These are phyloP conservation scores for Sebastes cheni DNA, from an alignment of 2,797 vertebrate species.

Conservation along the genomic window DNA sequence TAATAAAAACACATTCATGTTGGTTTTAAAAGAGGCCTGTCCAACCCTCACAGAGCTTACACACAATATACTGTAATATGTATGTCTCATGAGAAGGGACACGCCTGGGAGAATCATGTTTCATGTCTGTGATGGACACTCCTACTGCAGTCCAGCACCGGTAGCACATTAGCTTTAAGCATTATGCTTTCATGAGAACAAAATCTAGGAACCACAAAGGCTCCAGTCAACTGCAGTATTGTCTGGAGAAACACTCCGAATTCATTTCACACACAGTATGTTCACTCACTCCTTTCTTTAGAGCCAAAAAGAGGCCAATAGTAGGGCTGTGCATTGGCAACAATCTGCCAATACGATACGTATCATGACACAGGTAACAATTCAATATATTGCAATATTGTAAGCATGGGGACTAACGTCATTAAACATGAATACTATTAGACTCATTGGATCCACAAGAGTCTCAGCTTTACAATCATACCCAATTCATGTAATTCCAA, in stretches of 20 bases:
- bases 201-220: neutral
- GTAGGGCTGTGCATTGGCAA: too few relatives aligned
- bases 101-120: neutral
- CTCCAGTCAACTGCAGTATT: neutral
- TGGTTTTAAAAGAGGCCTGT: neutral
- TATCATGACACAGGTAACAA: too few relatives aligned
- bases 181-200: constrained; percentile 4
- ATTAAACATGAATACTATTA: too few relatives aligned
- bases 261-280: neutral
- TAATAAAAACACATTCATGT: neutral
- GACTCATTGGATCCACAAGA: too few relatives aligned
- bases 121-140: neutral
- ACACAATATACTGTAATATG: constrained; percentile 12
- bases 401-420: too few relatives aligned
- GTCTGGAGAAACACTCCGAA: neutral
- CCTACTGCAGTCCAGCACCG: neutral
- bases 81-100: neutral
- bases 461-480: too few relatives aligned
- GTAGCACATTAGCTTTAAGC: neutral
- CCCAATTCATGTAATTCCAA: too few relatives aligned
- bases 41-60: neutral
- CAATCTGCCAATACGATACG: too few relatives aligned
- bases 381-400: too few relatives aligned
- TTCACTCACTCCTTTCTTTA: neutral
- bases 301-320: neutral